A percentile compares a stretch with the other conserved stretches of the same genome.
phyloP scores from a whole-genome alignment of 2,113 vertebrate species.

The Apodemus sylvaticus region DNA sequence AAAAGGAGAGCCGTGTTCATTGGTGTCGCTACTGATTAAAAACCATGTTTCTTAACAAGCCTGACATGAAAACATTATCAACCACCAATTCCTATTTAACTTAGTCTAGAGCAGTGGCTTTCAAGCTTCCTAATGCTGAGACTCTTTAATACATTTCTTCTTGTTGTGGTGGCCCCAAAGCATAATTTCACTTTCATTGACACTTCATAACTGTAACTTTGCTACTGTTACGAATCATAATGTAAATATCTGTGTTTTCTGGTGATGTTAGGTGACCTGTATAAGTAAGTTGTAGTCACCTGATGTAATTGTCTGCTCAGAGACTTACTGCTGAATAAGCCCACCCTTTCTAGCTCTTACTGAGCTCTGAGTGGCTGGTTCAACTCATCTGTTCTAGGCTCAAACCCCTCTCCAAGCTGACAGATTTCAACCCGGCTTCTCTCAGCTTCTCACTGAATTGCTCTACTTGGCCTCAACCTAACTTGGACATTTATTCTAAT shows the following conservation, averaged over 20 bases:
- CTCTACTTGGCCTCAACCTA: no score
- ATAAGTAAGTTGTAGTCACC: no score
- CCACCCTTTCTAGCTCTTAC: no score
- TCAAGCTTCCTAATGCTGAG: background rate
- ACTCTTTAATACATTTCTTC: background rate
- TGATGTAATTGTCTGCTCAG: no score
- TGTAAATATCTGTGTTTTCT: background rate
- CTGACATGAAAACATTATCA: constrained; percentile 36
- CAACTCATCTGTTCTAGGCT: no score
- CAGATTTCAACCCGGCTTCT: no score
- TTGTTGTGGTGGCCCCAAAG: background rate
- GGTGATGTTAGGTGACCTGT: background rate
- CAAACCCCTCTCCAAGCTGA: no score
- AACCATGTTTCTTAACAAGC: background rate
- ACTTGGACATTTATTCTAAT: no score
- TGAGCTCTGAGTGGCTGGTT: no score
- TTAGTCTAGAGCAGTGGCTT: background rate
- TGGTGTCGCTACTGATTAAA: background rate
- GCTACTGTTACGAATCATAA: background rate
- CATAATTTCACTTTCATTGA: background rate
- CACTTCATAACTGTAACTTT: background rate
- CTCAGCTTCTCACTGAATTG: no score
- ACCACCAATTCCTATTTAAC: constrained; percentile 2
- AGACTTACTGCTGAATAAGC: no score
- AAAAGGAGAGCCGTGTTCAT: constrained; percentile 32